phyloP scores from a whole-genome alignment of 1,140 invertebrate species.

The Bradysia coprophila region DNA sequence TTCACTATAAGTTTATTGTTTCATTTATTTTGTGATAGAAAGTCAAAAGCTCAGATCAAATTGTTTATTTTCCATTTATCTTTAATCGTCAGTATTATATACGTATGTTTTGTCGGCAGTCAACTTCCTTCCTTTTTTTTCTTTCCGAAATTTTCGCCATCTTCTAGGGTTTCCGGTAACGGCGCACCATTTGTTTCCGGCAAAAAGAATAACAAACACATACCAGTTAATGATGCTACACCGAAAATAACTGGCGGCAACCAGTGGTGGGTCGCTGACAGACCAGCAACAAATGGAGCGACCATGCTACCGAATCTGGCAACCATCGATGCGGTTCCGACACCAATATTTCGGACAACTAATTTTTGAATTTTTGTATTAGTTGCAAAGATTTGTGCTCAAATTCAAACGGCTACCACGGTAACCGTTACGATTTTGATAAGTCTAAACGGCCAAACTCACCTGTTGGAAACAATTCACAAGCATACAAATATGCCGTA shows the following conservation, averaged over 20 bases:
- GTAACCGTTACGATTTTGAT: too few relatives aligned
- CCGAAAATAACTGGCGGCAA: constrained; percentile 52
- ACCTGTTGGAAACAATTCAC: constrained; percentile 37
- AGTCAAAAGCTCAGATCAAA: too few relatives aligned
- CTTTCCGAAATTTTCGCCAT: constrained; percentile 54
- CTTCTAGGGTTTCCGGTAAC: constrained; percentile 57
- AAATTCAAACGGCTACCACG: too few relatives aligned
- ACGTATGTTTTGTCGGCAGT: too few relatives aligned
- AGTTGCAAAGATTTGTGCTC: too few relatives aligned
- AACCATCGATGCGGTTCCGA: constrained; percentile 31
- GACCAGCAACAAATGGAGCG: constrained; percentile 30
- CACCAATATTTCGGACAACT: constrained; percentile 33
- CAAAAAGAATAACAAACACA: constrained; percentile 37
- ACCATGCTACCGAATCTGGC: constrained; percentile 33
- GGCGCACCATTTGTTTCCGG: constrained; percentile 56
- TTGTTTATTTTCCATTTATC: too few relatives aligned
- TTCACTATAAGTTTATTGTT: too few relatives aligned
- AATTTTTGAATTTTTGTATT: too few relatives aligned
- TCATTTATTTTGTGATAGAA: too few relatives aligned
- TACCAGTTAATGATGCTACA: constrained; percentile 35
- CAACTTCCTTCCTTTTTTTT: constrained; percentile 18
- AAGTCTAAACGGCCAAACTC: too few relatives aligned
- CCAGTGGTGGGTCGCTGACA: constrained; percentile 22
- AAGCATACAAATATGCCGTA: constrained; percentile 34
- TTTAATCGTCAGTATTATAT: too few relatives aligned